A percentile compares a stretch with the other conserved stretches of the same genome.
Evolutionary conservation across 2,797 vertebrate genomes (phyloP).

Genomic region (Xerus rutilus): DNA sequence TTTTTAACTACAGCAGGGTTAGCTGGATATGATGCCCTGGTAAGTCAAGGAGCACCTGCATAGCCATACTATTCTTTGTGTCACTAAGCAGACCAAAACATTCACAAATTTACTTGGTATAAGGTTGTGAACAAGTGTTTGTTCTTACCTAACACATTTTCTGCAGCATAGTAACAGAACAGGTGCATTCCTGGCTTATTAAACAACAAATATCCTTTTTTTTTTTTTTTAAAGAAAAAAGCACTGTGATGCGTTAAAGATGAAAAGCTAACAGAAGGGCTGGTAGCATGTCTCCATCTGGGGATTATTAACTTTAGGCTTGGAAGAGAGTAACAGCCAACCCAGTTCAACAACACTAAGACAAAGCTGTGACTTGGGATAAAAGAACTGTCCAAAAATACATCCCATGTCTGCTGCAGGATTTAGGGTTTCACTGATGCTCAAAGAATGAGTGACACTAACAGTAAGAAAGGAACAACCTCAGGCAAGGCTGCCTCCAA

Average conservation of each 20-base stretch:
- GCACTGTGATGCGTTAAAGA: background rate
- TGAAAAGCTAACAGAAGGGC: background rate
- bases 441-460: background rate
- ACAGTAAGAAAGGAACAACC: background rate
- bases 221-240: background rate
- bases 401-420: background rate
- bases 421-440: background rate
- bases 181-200: background rate
- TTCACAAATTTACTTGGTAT: background rate
- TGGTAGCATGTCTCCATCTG: background rate
- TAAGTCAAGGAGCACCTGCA: background rate
- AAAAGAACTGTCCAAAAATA: background rate
- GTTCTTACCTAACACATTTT: fast-evolving
- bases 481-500: background rate
- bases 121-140: background rate
- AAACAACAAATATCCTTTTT: background rate
- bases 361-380: background rate
- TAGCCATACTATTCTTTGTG: background rate
- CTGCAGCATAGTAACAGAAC: background rate
- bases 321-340: background rate
- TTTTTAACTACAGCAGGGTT: background rate
- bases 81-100: background rate
- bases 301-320: background rate
- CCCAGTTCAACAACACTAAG: background rate
- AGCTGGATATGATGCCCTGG: background rate